Evolutionary conservation across 2,797 vertebrate genomes (phyloP), one percentile per base, ranked within the genome.

Genomic region (Cossypha polioptera): DNA sequence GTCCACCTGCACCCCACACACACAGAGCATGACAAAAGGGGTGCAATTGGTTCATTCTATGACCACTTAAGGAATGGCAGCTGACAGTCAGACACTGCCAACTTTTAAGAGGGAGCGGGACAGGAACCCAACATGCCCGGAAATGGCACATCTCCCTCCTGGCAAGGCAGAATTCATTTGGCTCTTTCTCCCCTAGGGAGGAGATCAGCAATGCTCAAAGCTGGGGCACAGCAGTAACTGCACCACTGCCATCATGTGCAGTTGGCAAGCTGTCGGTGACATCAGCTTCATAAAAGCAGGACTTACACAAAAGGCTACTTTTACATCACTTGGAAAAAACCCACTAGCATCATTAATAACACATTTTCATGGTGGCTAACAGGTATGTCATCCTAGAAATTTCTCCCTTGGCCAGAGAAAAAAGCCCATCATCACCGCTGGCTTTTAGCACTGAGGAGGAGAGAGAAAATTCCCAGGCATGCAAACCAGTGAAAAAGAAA

Each of bases 21-120:
- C 31, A 50, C 2, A 42, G 40, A 68, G 73, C 62, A 6, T 3
- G n/a, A 90, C 81, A 97, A 95, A 95, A 91, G 50, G 75, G 76
- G 43, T 36, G 58, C 89, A 75, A 53, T 47, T 90, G 93, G 72
- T 74, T 89, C 79, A 95, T 87, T 97, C 91, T 72, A 25, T 76
- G 92, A 95, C 94, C 92, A 89, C 94, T 97, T 97, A 90, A 95
- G 96, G 92, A 96, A 97, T 86, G 92, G 92, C 96, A 97, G 97
- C 96, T 97, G 97, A 97, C 85, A 91, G 85, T 19, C 81, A 89
- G 66, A 71, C 78, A 42, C 62, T 97, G 97, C 95, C 97, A 97
- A 82, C 62, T 97, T 91, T 92, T 85, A 93, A 95, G 94, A 94
- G 78, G 63, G 86, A 97, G 61, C n/a, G 76, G 88, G 83, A 94